Percentiles rank a stretch among this genome's conserved stretches.
Evolutionary conservation across 1,140 invertebrate species (phyloP).

Genomic region (Philopotamus ludificatus): DNA sequence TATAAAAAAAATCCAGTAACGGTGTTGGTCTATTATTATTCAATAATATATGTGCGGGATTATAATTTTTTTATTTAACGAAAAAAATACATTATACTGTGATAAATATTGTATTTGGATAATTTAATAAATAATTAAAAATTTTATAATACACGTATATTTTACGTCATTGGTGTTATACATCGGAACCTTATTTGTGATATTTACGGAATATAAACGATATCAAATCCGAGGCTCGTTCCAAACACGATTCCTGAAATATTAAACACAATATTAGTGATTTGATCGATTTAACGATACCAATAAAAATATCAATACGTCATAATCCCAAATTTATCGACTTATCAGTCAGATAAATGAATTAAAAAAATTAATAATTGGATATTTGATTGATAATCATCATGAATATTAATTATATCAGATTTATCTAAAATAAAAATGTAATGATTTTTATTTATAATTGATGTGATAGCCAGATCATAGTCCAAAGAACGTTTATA

Average conservation of each 20-base stretch:
- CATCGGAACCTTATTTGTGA: conserved; percentile 13
- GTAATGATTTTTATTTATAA: no score
- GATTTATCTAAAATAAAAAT: no score
- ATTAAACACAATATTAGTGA: neutral
- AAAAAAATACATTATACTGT: no score
- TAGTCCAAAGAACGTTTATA: no score
- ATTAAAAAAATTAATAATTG: no score
- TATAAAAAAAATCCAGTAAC: no score
- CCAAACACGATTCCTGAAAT: conserved; percentile 14
- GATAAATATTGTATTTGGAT: neutral
- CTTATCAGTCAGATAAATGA: conserved; percentile 1
- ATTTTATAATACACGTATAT: neutral
- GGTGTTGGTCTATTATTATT: neutral
- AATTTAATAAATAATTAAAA: conserved; percentile 2
- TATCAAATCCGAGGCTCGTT: neutral
- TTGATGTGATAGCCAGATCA: no score
- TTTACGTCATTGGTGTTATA: neutral
- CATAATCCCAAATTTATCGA: neutral
- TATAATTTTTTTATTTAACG: neutral
- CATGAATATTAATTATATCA: no score
- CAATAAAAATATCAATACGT: neutral
- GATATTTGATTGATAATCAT: no score
- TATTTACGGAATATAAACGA: conserved; percentile 29
- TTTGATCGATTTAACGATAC: no score
- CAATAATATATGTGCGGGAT: neutral